Evolutionary conservation across 37 sponge, comb jelly and placozoan genomes (phyloP), one percentile per base, ranked within the genome.

Genomic region (Hormiphora californensis): DNA sequence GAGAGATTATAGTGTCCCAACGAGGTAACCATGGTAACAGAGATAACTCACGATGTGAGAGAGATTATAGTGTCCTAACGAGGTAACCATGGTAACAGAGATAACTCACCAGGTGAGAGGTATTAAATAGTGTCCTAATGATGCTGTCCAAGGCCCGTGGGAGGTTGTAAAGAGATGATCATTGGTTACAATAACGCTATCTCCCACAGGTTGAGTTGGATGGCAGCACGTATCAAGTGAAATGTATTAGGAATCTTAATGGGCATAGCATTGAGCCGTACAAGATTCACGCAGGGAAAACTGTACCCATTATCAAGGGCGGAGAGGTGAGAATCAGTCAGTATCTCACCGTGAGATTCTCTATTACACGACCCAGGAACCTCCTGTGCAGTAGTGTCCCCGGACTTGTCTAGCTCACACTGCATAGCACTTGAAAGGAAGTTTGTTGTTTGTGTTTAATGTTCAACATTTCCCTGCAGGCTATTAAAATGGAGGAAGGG

Each of bases 281-380:
- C 62, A 69, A 87, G 21, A 90, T 97, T 0, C 98, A 97, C 89
- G 98, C 92, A n/a, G 98, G 98, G 0, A 97, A 97, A 87, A 94
- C 95, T 30, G 98, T 97, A 27, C 98, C 98, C 44, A 95, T 95
- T 53, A 93, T 95, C 44, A 95, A 94, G 90, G 93, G 94, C 88
- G 35, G 44, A 17, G 54, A 87, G 81, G 81, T 73, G 81, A 37
- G 81, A 32, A 30, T 15, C 5, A 57, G 17, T 28, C 61, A 28
- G 22, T 21, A 31, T 57, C 23, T 57, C 27, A 31, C 27, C 7
- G 3, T 4, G 3, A 57, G n/a, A 31, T 49, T 49, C 12, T 49
- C 15, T 49, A 9, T 49, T n/a, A n/a, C n/a, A n/a, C n/a, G n/a
- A n/a, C n/a, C n/a, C n/a, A n/a, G n/a, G n/a, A n/a, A n/a, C n/a